A percentile compares a stretch with the other conserved stretches of the same genome.
These are phyloP conservation scores for Amphiduros pacificus DNA, from an alignment of 2,888 invertebrate species.

Conservation along the genomic window DNA sequence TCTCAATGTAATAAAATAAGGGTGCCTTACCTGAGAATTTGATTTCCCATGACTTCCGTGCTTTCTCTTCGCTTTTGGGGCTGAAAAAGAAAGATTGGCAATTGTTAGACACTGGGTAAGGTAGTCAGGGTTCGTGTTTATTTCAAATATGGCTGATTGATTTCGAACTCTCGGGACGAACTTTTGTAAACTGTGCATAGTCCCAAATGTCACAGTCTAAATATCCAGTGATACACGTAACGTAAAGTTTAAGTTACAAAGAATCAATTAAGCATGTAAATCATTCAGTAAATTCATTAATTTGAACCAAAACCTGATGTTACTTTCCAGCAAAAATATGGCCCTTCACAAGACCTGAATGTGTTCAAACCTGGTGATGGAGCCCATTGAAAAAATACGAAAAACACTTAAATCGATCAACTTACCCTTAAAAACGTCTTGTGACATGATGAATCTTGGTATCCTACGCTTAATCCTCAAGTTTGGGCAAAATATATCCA, in stretches of 20 bases:
- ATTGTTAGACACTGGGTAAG: neutral
- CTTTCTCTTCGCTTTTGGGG: slow-evolving; percentile 17
- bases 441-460: slow-evolving; percentile 2
- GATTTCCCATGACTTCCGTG: neutral
- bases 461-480: neutral
- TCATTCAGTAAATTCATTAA: no score
- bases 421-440: slow-evolving; percentile 18
- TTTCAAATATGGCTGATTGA: no score
- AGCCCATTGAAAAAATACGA: neutral
- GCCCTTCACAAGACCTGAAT: no score
- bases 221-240: neutral
- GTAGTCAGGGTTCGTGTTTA: no score
- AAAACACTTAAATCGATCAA: neutral
- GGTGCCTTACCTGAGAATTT: slow-evolving; percentile 8
- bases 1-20: neutral
- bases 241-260: neutral
- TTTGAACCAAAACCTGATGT: no score
- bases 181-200: no score
- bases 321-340: no score
- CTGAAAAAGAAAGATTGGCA: neutral
- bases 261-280: no score
- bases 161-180: no score
- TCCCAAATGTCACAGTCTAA: neutral
- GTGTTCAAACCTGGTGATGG: no score
- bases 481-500: no score